Evolutionary conservation across 2,888 invertebrate species (phyloP), one percentile per base, ranked within the genome.

Genomic region (Athalia rosae): DNA sequence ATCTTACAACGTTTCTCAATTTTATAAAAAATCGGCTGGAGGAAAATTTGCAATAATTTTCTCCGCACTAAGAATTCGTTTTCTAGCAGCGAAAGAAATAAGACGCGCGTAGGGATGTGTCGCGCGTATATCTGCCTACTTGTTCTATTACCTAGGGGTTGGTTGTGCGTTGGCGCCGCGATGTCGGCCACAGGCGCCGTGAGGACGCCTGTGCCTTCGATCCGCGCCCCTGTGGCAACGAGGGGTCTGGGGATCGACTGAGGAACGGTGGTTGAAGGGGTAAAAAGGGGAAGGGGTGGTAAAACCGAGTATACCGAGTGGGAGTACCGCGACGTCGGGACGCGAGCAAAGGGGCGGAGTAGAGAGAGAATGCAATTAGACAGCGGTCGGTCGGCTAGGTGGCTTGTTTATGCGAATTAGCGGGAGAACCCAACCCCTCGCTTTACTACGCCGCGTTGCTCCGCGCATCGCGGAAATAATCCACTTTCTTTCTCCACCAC

Each of bases 121-220:
- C n/a, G 56, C 56, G 13, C 58, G 56, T 69, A 69, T 69, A 28
- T 45, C 43, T 50, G 58, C 58, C 56, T 53, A 15, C 67, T 67
- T 67, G 67, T 45, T 45, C 56, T 45, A n/a, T 53, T 53, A n/a
- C 53, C 53, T n/a, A 11, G n/a, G 53, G 15, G 28, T 47, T 58
- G 48, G 61, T 74, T 74, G 59, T 79, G 76, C 79, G 79, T 80
- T 79, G 83, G 83, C 83, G 83, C 82, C 83, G 80, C 67, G 74
- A 81, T 80, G 83, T 82, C 83, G 83, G 82, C 82, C 80, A 80
- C 79, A 79, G 82, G 82, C 83, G 82, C 81, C 82, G 80, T 79
- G 80, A 79, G 83, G 83, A 82, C 82, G 83, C 82, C 83, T 79
- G 81, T 81, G 81, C 82, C 82, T 83, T 83, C 83, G 82, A 83